Evolutionary conservation across 2,797 vertebrate genomes (phyloP).

Genomic region (Onychomys leucogaster): DNA sequence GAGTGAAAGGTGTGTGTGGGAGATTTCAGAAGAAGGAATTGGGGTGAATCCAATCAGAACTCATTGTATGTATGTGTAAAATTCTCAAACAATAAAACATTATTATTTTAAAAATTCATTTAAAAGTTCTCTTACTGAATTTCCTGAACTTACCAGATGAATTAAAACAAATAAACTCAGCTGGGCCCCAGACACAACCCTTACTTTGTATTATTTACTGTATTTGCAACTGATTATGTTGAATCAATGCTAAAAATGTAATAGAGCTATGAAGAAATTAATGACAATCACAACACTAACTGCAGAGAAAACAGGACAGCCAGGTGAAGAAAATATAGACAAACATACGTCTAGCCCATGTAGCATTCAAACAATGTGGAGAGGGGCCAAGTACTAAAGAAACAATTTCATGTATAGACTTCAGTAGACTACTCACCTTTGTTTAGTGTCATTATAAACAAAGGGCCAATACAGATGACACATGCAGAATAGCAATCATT

Average conservation of each 20-base stretch:
- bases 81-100: neutral
- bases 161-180: neutral
- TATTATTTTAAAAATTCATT: neutral
- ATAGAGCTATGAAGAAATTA: slow-evolving; percentile 6
- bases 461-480: neutral
- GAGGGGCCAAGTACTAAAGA: neutral
- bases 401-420: neutral
- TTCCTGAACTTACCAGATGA: neutral
- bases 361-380: neutral
- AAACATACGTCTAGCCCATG: no score
- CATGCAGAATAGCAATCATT: neutral
- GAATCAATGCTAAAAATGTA: neutral
- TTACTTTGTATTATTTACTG: slow-evolving; percentile 45
- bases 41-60: neutral
- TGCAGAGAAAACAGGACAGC: neutral
- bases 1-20: no score
- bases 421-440: neutral
- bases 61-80: neutral
- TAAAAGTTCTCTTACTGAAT: neutral
- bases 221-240: slow-evolving; percentile 14
- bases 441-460: neutral
- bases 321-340: no score
- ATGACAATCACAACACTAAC: neutral
- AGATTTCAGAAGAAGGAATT: neutral
- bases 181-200: neutral